Base-by-base conservation (phyloP, 2,888 invertebrate genomes). In the Nemurella pictetii region DNA sequence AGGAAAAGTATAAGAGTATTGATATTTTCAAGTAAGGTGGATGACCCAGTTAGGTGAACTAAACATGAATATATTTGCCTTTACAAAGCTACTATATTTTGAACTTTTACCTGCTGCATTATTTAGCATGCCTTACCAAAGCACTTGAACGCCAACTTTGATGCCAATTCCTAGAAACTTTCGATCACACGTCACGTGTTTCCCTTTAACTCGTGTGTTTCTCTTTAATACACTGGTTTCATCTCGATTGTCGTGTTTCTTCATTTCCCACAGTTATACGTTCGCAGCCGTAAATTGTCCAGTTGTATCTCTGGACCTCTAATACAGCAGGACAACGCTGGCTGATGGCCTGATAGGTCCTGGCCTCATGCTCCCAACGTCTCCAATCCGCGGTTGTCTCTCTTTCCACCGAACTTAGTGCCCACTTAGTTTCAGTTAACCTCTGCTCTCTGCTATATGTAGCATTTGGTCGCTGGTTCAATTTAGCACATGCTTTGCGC, bases 401-500 rank as follows among this genome's bases (percentile, higher is more conserved):
- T 28, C 75, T 4, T 28, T n/a, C n/a, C 7, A 25, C 75, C 28
- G 75, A 75, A 75, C 15, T 55, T 55, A 55, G 55, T 55, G 26
- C 75, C 80, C 80, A 81, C 80, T 81, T 81, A 81, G 80, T 30
- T 81, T 30, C 2, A 81, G 80, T 81, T 81, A 81, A 81, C 80
- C 80, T 30, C 35, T 81, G 36, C 35, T 20, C 80, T 75, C 75
- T 75, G 26, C 15, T 12, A 28, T 3, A 36, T 25, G 20, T 28
- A 75, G 75, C 4, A 75, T 55, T 55, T 75, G 75, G 75, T 27
- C 75, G 26, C 26, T 75, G 75, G 20, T 75, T 27, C 7, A 25
- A 27, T 20, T 3, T 15, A 75, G 7, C 75, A 75, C 0, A 26
- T 28, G 28, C 27, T 36, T 12, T 36, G 55, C 55, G 55, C 12